These are phyloP conservation scores for Peromyscus melanophrys DNA, from an alignment of 2,797 vertebrate species.

Conservation along the genomic window DNA sequence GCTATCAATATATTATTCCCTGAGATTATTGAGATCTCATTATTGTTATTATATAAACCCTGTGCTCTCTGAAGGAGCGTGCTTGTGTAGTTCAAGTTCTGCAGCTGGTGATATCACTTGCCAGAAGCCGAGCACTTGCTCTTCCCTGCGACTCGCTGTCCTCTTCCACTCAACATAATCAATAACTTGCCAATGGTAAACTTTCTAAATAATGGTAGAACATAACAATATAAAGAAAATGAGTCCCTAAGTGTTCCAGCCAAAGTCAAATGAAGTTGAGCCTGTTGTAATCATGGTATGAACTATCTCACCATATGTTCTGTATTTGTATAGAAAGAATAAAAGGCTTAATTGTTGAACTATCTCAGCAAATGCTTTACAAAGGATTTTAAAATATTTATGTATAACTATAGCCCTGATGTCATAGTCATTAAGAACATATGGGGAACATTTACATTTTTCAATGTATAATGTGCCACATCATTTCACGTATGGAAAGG, in stretches of 20 bases:
- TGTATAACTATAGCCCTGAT: neutral
- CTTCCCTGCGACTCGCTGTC: neutral
- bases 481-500: neutral
- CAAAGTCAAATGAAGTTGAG: constrained; percentile 44
- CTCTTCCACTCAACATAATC: neutral
- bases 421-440: constrained; percentile 30
- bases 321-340: neutral
- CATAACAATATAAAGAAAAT: neutral
- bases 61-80: neutral
- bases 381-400: neutral
- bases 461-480: neutral
- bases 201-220: constrained; percentile 2
- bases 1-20: neutral
- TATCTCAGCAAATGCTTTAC: constrained; percentile 41
- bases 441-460: constrained; percentile 14
- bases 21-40: neutral
- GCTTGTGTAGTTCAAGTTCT: neutral
- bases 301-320: neutral
- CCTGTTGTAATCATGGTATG: neutral
- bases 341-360: constrained; percentile 33
- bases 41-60: neutral
- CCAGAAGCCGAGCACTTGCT: neutral
- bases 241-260: neutral
- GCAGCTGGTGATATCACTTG: neutral
- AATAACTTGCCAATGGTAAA: neutral